These are phyloP conservation scores for Acleris cristana DNA, from an alignment of 2,888 invertebrate genomes.

Conservation along the genomic window DNA sequence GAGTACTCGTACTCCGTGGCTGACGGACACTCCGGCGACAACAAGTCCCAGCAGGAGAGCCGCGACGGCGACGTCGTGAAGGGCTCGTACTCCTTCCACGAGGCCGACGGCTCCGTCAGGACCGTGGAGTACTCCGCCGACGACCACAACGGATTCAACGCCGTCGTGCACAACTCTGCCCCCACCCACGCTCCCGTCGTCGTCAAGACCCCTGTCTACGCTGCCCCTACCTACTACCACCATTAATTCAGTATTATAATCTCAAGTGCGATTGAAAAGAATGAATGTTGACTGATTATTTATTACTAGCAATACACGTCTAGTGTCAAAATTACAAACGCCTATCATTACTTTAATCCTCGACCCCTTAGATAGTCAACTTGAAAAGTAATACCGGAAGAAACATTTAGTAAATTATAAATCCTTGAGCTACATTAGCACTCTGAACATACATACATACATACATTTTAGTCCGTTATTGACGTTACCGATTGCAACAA, in stretches of 20 bases:
- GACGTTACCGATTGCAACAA: no score
- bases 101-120: conserved; percentile 82
- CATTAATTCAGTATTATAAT: conserved; percentile 3
- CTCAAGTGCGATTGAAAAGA: not conserved
- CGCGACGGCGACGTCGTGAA: conserved; percentile 82
- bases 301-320: conserved; percentile 3
- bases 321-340: not conserved
- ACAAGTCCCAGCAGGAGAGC: conserved; percentile 81
- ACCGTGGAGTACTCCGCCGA: conserved; percentile 82
- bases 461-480: no score
- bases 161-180: conserved; percentile 66
- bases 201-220: conserved; percentile 39
- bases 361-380: no score
- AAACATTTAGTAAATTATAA: no score
- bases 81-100: conserved; percentile 81
- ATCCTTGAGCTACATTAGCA: no score
- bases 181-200: conserved; percentile 44
- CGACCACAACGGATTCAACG: conserved; percentile 78
- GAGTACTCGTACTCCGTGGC: conserved; percentile 82
- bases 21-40: conserved; percentile 83
- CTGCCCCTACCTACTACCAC: conserved; percentile 33
- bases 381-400: no score
- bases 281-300: not conserved
- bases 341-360: no score
- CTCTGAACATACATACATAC: no score